These are phyloP conservation scores for Brachionus paranguensis DNA, from an alignment of 1,140 invertebrate genomes.

Conservation along the genomic window DNA sequence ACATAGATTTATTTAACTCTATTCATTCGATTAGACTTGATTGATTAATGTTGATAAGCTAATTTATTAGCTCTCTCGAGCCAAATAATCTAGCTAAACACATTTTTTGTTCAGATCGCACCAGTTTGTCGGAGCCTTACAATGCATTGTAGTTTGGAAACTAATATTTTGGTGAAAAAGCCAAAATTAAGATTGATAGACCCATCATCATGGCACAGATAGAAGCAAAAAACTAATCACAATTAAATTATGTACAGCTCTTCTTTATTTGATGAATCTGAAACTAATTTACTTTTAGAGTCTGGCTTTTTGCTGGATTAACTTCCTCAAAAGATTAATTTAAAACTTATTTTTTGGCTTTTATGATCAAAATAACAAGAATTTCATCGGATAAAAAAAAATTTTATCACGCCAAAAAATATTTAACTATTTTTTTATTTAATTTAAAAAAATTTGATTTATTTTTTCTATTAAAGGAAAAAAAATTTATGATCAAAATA, in stretches of 20 bases:
- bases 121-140: neutral
- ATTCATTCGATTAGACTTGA: neutral
- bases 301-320: neutral
- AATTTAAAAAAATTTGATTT: neutral
- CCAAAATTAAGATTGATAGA: neutral
- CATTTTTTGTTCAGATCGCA: neutral
- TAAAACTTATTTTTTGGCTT: too few species aligned
- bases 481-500: too few species aligned
- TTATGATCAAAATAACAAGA: too few species aligned
- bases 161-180: too few species aligned
- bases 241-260: neutral
- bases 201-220: neutral
- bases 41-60: neutral
- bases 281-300: neutral
- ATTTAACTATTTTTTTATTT: too few species aligned
- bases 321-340: neutral
- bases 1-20: neutral
- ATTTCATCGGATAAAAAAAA: too few species aligned
- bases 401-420: too few species aligned
- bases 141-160: neutral
- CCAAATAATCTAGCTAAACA: neutral
- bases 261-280: neutral
- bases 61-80: neutral
- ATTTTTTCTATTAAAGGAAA: too few species aligned
- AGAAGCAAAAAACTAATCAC: neutral